Conservation (phyloP, 2,888 invertebrate species). For the Folsomia manolachei region DNA sequence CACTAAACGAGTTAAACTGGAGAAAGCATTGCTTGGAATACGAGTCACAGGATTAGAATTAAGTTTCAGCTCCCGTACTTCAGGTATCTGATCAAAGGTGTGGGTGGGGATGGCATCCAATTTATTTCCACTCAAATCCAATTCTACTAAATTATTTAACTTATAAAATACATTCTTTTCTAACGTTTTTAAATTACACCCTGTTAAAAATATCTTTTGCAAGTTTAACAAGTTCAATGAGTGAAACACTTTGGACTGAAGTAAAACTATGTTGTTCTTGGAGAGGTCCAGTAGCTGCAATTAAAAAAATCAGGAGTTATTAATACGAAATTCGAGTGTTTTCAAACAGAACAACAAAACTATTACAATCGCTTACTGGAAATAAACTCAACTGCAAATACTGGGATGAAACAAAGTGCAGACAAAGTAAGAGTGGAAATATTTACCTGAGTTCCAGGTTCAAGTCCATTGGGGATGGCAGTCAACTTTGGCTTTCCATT, state of each 20-base stretch:
- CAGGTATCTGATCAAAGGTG: conserved; percentile 69
- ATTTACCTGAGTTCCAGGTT: conserved; percentile 69
- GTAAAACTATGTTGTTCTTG: conserved; percentile 66
- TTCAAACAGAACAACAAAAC: neutral
- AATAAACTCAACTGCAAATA: too few species aligned
- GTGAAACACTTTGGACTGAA: conserved; percentile 72
- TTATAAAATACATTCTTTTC: conserved; percentile 72
- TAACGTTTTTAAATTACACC: conserved; percentile 66
- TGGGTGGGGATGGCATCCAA: conserved; percentile 68
- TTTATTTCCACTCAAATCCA: conserved; percentile 74
- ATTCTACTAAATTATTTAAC: conserved; percentile 74
- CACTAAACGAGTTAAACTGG: conserved; percentile 62
- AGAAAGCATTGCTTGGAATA: conserved; percentile 65
- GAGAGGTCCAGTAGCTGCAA: conserved; percentile 67
- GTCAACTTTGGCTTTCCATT: conserved; percentile 66
- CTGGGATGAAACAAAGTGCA: too few species aligned
- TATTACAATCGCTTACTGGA: too few species aligned
- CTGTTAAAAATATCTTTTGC: conserved; percentile 71
- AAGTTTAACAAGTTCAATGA: conserved; percentile 72
- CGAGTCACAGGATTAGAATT: conserved; percentile 71
- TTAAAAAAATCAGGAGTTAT: conserved; percentile 5
- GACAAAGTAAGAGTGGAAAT: too few species aligned
- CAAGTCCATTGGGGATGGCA: conserved; percentile 70
- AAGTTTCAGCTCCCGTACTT: conserved; percentile 70
- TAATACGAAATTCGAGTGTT: conserved; percentile 15